Conservation (phyloP, 23 tunicate species). For the Oikopleura dioica region DNA sequence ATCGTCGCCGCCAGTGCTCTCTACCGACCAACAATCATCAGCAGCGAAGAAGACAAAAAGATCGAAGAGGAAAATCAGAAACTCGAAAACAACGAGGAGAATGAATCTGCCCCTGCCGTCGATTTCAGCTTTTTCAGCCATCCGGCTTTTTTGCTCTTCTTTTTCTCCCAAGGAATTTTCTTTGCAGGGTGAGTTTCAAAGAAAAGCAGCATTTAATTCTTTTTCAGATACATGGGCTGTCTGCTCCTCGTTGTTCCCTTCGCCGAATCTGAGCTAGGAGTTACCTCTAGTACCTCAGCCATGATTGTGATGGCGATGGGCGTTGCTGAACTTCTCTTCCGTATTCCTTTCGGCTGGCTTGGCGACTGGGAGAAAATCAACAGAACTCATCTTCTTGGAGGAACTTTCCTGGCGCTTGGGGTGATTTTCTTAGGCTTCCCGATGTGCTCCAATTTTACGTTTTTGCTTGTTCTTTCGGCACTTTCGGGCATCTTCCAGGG, state of each 20-base stretch:
- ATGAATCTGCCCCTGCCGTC: background rate
- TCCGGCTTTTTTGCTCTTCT: background rate
- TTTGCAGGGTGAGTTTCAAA: constrained; percentile 14
- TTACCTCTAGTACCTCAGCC: background rate
- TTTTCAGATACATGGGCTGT: constrained; percentile 9
- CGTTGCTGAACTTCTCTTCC: background rate
- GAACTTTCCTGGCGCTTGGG: background rate
- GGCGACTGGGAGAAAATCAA: constrained; percentile 12
- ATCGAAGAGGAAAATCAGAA: background rate
- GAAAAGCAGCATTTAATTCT: no score
- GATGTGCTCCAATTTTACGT: background rate
- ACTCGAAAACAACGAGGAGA: background rate
- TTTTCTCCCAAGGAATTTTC: constrained; percentile 10
- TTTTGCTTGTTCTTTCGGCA: background rate
- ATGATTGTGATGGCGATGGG: background rate
- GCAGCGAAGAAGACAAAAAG: background rate
- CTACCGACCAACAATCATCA: constrained; percentile 8
- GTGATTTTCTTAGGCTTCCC: background rate
- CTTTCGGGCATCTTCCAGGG: constrained; percentile 9
- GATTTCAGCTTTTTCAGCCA: background rate
- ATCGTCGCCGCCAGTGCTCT: background rate
- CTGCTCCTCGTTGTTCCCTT: background rate
- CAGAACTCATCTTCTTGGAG: background rate
- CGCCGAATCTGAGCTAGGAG: background rate
- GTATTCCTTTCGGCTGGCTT: constrained; percentile 5